Base-by-base conservation (phyloP, 2,113 vertebrate genomes). In the Fulica atra region DNA sequence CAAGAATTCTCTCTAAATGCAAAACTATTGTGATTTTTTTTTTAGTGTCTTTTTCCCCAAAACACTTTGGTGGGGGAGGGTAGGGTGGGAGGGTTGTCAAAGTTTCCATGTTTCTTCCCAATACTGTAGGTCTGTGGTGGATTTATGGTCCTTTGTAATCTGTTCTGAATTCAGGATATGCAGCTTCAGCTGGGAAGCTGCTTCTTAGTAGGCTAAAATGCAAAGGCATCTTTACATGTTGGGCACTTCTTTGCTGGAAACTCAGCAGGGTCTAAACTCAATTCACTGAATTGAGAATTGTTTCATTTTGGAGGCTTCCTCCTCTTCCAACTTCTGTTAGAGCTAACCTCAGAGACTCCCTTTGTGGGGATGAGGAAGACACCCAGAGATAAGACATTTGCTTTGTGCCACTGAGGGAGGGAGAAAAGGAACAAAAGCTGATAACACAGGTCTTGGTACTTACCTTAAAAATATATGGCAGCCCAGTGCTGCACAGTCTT, bases 121-220 rank as follows among this genome's bases (percentile, higher is more conserved):
- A 17, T 6, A 35, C 12, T 80, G 18, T 57, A 9, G 7, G 40
- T 61, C 31, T 84, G n/a, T 44, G 14, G 8, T 77, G 35, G 40
- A 33, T 3, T 65, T 33, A 20, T 0, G 0, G 21, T 57, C 33
- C 24, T 60, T 57, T 1, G 4, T 79, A 42, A 40, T 60, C 42
- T 53, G 48, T 48, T 35, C 13, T 42, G 59, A 88, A 59, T 73
- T 84, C 7, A n/a, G 36, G 17, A 33, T 33, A 24, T 9, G 23
- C 19, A 31, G 23, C n/a, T 56, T 66, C 21, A 51, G 46, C 36
- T 50, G 44, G 13, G 29, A 72, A 81, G 9, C 16, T 69, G 46
- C 50, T 61, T 25, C 21, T 56, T 78, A 72, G 44, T 65, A 44
- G 85, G 31, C 25, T 35, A 17, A 65, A 90, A 57, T 3, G 29